Evolutionary conservation across 1,140 invertebrate genomes (phyloP).

Genomic region (Drosophila lowei): DNA sequence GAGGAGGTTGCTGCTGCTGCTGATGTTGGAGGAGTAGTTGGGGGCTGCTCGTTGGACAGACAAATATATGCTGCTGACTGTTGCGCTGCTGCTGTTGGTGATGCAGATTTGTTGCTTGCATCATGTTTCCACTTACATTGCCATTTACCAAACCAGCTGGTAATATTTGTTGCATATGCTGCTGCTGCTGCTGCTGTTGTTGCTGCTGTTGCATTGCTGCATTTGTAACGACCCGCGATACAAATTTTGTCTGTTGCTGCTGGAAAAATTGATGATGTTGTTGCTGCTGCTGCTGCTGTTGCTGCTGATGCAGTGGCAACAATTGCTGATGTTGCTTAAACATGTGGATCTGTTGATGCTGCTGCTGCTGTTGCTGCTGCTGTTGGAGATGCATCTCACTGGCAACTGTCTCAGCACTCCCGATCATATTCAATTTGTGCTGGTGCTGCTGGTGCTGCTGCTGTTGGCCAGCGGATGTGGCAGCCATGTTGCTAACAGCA

Average conservation of each 20-base stretch:
- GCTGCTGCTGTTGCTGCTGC: slow-evolving; percentile 63
- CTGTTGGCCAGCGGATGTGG: slow-evolving; percentile 78
- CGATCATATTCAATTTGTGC: slow-evolving; percentile 71
- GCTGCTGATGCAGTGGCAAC: slow-evolving; percentile 36
- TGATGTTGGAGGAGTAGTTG: slow-evolving; percentile 52
- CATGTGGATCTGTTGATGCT: slow-evolving; percentile 37
- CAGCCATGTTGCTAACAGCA: slow-evolving; percentile 75
- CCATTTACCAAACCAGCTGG: slow-evolving; percentile 78
- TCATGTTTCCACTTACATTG: slow-evolving; percentile 52
- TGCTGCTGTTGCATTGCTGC: slow-evolving; percentile 53
- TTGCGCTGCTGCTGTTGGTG: slow-evolving; percentile 51
- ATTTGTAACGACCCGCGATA: slow-evolving; percentile 79
- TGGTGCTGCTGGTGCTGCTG: slow-evolving; percentile 67
- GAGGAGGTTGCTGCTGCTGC: slow-evolving; percentile 41
- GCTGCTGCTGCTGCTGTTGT: slow-evolving; percentile 25
- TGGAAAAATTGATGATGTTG: slow-evolving; percentile 67
- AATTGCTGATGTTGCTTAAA: slow-evolving; percentile 60
- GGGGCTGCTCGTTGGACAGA: slow-evolving; percentile 57
- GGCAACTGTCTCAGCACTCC: slow-evolving; percentile 57
- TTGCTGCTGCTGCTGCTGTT: slow-evolving; percentile 46
- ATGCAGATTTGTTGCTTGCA: slow-evolving; percentile 52
- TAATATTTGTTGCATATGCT: slow-evolving; percentile 59
- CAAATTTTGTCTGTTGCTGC: slow-evolving; percentile 70
- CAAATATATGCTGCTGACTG: slow-evolving; percentile 60
- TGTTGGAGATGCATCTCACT: slow-evolving; percentile 64